These are phyloP conservation scores for Dasypus novemcinctus DNA, from an alignment of 2,113 vertebrate species.

Conservation along the genomic window DNA sequence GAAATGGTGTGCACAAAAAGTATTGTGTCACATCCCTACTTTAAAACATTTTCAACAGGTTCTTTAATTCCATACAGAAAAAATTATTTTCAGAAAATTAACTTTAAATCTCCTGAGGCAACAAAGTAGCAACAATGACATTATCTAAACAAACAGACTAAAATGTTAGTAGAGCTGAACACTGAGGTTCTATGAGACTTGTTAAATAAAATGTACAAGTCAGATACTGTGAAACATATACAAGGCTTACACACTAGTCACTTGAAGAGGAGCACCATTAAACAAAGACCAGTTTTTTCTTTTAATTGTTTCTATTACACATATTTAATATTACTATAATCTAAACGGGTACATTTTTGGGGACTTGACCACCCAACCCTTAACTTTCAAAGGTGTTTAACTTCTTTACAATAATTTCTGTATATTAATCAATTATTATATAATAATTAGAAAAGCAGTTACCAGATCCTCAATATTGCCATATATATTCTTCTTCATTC, in stretches of 20 bases:
- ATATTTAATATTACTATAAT: neutral
- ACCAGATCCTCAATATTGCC: conserved; percentile 99
- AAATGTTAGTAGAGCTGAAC: neutral
- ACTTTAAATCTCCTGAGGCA: conserved; percentile 4
- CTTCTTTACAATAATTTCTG: neutral
- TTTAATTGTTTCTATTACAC: neutral
- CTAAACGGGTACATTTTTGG: conserved; percentile 2
- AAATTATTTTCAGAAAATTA: conserved; percentile 19
- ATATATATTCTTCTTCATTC: conserved; percentile 99
- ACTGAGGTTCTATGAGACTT: neutral
- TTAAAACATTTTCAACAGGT: neutral
- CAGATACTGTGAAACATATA: conserved; percentile 22
- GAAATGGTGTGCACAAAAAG: conserved; percentile 6
- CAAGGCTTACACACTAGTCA: conserved; percentile 30
- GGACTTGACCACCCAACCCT: neutral
- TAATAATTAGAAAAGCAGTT: conserved; percentile 69
- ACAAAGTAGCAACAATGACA: neutral
- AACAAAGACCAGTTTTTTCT: neutral
- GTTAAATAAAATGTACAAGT: conserved; percentile 25
- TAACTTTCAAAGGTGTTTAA: conserved; percentile 27
- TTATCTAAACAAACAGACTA: conserved; percentile 25
- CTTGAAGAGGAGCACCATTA: neutral
- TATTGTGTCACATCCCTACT: neutral
- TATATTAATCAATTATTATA: conserved; percentile 4
- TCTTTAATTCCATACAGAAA: neutral